phyloP scores from a whole-genome alignment of 2,797 vertebrate genomes.

The Microhierax caerulescens region DNA sequence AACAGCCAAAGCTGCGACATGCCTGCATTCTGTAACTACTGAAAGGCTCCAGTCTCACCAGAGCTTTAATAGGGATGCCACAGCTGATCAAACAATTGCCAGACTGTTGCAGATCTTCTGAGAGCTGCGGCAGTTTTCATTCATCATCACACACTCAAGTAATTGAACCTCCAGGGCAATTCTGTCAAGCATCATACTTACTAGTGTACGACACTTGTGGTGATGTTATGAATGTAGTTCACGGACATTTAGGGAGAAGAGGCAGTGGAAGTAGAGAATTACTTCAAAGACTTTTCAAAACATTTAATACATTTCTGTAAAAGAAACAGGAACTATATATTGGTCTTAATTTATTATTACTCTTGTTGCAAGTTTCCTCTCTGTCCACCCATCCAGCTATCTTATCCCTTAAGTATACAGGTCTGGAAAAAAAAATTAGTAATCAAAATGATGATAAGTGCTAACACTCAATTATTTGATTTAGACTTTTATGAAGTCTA shows the following conservation, averaged over 20 bases:
- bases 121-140: slow-evolving; percentile 26
- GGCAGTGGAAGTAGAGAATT: background rate
- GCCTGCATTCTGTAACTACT: background rate
- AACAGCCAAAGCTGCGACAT: background rate
- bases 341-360: background rate
- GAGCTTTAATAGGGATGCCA: slow-evolving; percentile 34
- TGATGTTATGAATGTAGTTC: background rate
- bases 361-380: background rate
- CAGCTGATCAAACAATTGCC: slow-evolving; percentile 57
- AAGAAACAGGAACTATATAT: background rate
- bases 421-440: background rate
- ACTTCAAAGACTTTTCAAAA: background rate
- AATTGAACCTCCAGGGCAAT: slow-evolving; percentile 57
- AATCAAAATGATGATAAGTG: background rate
- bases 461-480: background rate
- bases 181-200: slow-evolving; percentile 19
- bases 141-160: slow-evolving; percentile 36
- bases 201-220: background rate
- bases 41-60: slow-evolving; percentile 7
- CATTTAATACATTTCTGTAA: background rate
- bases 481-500: background rate
- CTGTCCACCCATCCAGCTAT: background rate
- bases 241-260: slow-evolving; percentile 2
- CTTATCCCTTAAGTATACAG: background rate
- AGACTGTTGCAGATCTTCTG: slow-evolving; percentile 9